Conservation (phyloP, 2,888 invertebrate species). For the Frankliniella fusca region DNA sequence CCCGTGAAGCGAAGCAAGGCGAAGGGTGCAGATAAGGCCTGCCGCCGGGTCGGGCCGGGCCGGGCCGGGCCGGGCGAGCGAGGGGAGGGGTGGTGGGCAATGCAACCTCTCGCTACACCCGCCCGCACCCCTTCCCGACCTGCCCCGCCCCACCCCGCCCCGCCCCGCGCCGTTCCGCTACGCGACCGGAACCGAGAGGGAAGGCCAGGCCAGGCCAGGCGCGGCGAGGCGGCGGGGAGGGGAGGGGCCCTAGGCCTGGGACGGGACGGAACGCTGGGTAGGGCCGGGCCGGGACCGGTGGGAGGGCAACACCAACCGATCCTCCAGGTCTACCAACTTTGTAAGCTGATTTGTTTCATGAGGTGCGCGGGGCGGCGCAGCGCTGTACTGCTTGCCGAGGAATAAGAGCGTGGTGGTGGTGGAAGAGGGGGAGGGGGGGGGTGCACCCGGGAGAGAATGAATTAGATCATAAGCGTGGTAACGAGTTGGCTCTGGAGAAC, state of each 20-base stretch:
- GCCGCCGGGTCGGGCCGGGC: neutral
- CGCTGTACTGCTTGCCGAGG: neutral
- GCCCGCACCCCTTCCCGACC: neutral
- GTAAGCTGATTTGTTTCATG: constrained; percentile 26
- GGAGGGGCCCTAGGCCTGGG: too few relatives aligned
- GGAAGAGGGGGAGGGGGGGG: neutral
- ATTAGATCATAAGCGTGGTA: constrained; percentile 21
- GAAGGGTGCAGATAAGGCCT: constrained; percentile 12
- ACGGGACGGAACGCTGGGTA: neutral
- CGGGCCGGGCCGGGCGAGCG: neutral
- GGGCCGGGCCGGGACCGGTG: neutral
- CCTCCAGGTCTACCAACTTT: constrained; percentile 3
- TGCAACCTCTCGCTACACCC: neutral
- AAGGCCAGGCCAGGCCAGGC: neutral
- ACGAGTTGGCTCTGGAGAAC: constrained; percentile 15
- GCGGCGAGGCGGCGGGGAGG: neutral
- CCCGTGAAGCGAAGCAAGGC: constrained; percentile 11
- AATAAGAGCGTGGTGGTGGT: neutral
- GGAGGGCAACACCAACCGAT: neutral
- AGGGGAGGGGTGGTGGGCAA: neutral
- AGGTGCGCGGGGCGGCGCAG: neutral
- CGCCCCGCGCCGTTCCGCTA: neutral
- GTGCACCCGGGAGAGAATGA: neutral
- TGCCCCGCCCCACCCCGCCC: neutral
- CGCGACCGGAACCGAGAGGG: neutral